A percentile compares a stretch with the other conserved stretches of the same genome.
phyloP scores from a whole-genome alignment of 2,797 vertebrate genomes.

The Tangara arthus region DNA sequence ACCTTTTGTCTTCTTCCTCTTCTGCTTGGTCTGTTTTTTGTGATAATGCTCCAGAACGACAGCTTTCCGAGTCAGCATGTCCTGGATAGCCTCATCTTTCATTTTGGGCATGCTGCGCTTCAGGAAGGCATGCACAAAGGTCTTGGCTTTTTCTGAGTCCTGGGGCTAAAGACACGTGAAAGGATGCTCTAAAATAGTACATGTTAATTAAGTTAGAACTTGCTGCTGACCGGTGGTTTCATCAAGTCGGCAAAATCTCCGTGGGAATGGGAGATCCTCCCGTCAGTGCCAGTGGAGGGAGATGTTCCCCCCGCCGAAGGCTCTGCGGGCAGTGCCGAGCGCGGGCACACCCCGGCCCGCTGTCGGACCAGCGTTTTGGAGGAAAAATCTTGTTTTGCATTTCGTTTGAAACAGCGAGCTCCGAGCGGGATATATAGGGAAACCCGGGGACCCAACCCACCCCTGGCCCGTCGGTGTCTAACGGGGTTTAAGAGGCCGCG shows the following conservation, averaged over 20 bases:
- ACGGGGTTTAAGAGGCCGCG: rapidly evolving
- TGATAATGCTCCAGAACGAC: constrained; percentile 78
- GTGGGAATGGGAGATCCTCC: rapidly evolving
- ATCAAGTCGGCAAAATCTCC: rapidly evolving
- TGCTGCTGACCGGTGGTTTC: not conserved
- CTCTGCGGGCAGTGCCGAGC: not conserved
- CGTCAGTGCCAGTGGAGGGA: rapidly evolving
- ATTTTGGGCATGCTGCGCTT: constrained; percentile 72
- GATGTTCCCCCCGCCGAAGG: rapidly evolving
- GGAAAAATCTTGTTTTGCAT: not conserved
- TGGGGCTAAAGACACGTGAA: constrained; percentile 59
- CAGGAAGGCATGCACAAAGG: constrained; percentile 83
- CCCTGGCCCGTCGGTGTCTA: not conserved
- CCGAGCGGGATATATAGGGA: rapidly evolving
- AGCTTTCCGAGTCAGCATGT: constrained; percentile 78
- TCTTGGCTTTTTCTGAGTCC: constrained; percentile 55
- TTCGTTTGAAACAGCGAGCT: not conserved
- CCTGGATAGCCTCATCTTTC: constrained; percentile 45
- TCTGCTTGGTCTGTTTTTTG: constrained; percentile 65
- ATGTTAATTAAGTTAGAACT: not conserved
- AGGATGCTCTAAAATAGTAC: rapidly evolving
- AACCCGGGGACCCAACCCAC: not conserved
- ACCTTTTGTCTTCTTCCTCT: constrained; percentile 77
- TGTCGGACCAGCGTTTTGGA: rapidly evolving
- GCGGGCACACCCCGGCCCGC: not conserved